Evolutionary conservation across 2,797 vertebrate species (phyloP), one percentile per base, ranked within the genome.

Genomic region (Malurus leucopterus): DNA sequence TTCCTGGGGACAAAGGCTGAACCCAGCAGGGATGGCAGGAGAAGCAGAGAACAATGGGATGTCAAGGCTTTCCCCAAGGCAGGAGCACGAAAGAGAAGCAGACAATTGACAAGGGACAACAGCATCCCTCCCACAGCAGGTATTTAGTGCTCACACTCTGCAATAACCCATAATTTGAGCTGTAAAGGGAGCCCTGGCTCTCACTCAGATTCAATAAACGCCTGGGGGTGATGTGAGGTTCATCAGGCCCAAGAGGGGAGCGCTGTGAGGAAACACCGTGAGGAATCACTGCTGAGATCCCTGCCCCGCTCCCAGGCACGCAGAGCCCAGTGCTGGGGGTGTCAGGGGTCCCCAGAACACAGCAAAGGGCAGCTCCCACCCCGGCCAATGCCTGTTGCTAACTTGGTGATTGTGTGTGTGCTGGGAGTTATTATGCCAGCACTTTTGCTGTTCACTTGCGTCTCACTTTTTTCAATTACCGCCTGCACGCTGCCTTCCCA

Each of bases 401-500:
- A 43, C 41, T 46, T 24, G 4, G 32, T 69, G 67, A 49, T 4
- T 13, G 15, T 8, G 13, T 2, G 1, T 2, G 46, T 61, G 41
- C 38, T 49, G 44, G 76, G 77, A 89, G 70, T 91, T 74, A 77
- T 54, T 91, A 74, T 81, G 57, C 41, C 6, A 2, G 46, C 3
- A 0, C 51, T 47, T 75, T 49, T 76, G 70, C 13, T 1, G 59
- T 34, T 92, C 4, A 0, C 55, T 86, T 58, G 68, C 0, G 0
- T 77, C 72, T 94, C 65, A 13, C 86, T 94, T 92, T 95, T 92
- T 95, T 91, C 95, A 91, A 95, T 94, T 91, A 93, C 83, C 0
- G 5, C 77, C 70, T 82, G 86, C 91, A 90, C 1, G 2, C 72
- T 86, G 83, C 94, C 87, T 94, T 92, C 86, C 90, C 84, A 53